Evolutionary conservation across 2,113 vertebrate genomes (phyloP), one percentile per base, ranked within the genome.

Genomic region (Platichthys stellatus): DNA sequence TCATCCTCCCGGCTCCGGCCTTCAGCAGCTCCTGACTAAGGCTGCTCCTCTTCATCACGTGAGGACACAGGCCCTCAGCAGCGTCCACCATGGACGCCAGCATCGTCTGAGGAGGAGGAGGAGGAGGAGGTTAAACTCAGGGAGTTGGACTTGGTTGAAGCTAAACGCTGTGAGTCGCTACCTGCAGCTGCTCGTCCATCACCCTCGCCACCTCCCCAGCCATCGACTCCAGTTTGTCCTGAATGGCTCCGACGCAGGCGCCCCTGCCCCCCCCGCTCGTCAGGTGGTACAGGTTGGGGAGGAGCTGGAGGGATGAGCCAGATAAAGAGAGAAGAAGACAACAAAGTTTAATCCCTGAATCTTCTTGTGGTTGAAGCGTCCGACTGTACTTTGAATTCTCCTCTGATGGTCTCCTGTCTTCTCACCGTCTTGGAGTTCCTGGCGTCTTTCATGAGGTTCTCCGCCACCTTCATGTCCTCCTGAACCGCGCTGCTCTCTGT

Each of bases 341-440:
- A 49, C 17, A 49, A 12, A 18, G 45, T 18, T 47, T 17, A n/a
- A 18, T 9, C 20, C 8, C 20, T n/a, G 7, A 45, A 15, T 4
- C 8, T 38, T 38, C 8, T 38, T 1, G 31, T 35, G 31, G 31
- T 35, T 35, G 31, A 35, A 35, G 31, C 31, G 8, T 4, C 10
- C 24, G 24, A 24, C 24, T 24, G 24, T 24, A 2, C 24, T 24
- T 2, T 24, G 24, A 24, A 24, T 15, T 17, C 45, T 47, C 3
- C 45, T 13, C 13, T 47, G 45, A 47, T 3, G 2, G 15, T 17
- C 47, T 51, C 17, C 17, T 4, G 17, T 54, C 51, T 3, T 75
- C 84, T 74, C n/a, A 99, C 98, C 2, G 95, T 98, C 91, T 97
- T 97, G n/a, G 97, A 98, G 93, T 96, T 99, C 69, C 95, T 95